phyloP scores from a whole-genome alignment of 2,113 vertebrate species.

The Brachyistius frenatus region DNA sequence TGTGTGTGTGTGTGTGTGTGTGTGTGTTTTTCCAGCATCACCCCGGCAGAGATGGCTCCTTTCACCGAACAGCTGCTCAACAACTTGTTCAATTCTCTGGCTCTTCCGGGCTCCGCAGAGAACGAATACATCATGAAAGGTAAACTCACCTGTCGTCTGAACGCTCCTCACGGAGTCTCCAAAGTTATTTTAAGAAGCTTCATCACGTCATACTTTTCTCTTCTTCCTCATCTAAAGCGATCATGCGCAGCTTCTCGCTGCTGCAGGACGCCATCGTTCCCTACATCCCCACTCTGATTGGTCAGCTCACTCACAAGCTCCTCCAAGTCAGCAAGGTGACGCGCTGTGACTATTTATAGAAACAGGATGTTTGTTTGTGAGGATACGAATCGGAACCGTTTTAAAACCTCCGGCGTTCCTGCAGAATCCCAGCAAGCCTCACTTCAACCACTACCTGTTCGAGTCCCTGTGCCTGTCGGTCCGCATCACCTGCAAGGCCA shows the following conservation, averaged over 20 bases:
- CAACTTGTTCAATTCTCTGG: slow-evolving; percentile 95
- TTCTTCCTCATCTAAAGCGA: slow-evolving; percentile 85
- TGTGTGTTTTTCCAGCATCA: slow-evolving; percentile 85
- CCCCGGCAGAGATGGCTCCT: slow-evolving; percentile 91
- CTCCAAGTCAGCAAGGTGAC: slow-evolving; percentile 97
- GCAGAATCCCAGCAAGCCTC: slow-evolving; percentile 99
- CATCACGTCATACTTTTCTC: neutral
- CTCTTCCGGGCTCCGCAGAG: slow-evolving; percentile 95
- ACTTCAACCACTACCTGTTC: slow-evolving; percentile 99
- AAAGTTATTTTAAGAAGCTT: slow-evolving; percentile 18
- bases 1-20: too few species aligned
- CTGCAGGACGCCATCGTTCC: slow-evolving; percentile 97
- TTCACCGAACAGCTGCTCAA: slow-evolving; percentile 95
- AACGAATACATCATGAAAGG: slow-evolving; percentile 99
- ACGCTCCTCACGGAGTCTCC: neutral
- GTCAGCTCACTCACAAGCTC: slow-evolving; percentile 96
- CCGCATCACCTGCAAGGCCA: slow-evolving; percentile 96
- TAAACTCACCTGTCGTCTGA: slow-evolving; percentile 57
- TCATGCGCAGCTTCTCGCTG: slow-evolving; percentile 99
- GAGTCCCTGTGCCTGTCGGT: slow-evolving; percentile 97
- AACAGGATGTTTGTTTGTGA: neutral
- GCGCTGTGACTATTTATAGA: neutral
- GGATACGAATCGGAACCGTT: neutral
- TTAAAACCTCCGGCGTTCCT: slow-evolving; percentile 26
- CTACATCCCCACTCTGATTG: slow-evolving; percentile 96